These are phyloP conservation scores for Babylonia areolata DNA, from an alignment of 1,140 invertebrate species.

Conservation along the genomic window DNA sequence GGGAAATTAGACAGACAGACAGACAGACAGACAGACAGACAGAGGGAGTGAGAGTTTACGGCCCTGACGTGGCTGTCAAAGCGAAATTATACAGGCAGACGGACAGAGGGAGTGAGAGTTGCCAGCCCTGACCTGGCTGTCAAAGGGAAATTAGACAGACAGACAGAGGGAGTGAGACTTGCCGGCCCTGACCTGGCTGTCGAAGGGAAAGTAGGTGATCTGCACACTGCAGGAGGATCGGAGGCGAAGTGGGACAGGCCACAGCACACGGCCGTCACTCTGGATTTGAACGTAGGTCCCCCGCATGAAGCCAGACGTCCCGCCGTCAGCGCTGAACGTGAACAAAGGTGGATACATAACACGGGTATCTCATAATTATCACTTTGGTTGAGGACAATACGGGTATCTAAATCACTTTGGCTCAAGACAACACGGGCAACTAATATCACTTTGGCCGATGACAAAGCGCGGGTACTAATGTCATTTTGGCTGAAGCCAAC, in stretches of 20 bases:
- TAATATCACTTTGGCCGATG: too few relatives aligned
- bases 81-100: too few relatives aligned
- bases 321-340: constrained; percentile 77
- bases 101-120: background rate
- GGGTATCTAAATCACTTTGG: too few relatives aligned
- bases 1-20: too few relatives aligned
- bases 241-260: constrained; percentile 80
- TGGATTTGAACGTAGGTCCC: constrained; percentile 78
- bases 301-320: constrained; percentile 79
- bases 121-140: background rate
- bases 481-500: too few relatives aligned
- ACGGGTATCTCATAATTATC: too few relatives aligned
- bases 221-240: constrained; percentile 74
- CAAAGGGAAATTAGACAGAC: background rate
- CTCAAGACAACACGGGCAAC: too few relatives aligned
- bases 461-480: too few relatives aligned
- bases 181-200: constrained; percentile 60
- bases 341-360: too few relatives aligned
- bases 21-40: too few relatives aligned
- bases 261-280: constrained; percentile 78
- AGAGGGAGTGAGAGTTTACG: background rate
- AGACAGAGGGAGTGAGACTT: background rate
- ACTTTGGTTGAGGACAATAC: too few relatives aligned
- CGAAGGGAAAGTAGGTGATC: constrained; percentile 76
- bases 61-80: background rate